Evolutionary conservation across 2,797 vertebrate species (phyloP).

Genomic region (Rhinella marina): DNA sequence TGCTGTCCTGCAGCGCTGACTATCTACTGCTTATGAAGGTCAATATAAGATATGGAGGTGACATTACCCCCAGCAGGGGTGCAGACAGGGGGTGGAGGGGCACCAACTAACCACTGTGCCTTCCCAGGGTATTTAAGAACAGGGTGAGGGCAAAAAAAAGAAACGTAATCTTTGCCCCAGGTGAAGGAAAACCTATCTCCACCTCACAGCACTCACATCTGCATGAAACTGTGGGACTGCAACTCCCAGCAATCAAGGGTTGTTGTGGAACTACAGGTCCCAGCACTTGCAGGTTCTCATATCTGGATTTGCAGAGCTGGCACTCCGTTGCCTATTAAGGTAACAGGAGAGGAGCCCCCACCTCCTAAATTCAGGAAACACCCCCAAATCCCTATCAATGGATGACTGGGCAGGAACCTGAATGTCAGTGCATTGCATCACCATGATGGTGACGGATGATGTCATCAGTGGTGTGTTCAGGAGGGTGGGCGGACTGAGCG

Average conservation of each 20-base stretch:
- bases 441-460: slow-evolving; percentile 11
- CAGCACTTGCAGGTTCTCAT: not conserved
- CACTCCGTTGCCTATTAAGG: not conserved
- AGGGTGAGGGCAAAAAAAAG: not conserved
- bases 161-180: not conserved
- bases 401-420: not conserved
- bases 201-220: not conserved
- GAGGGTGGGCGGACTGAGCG: not conserved
- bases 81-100: not conserved
- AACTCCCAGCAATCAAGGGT: not conserved
- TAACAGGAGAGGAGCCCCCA: not conserved
- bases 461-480: slow-evolving; percentile 30
- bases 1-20: not conserved
- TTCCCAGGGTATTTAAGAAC: not conserved
- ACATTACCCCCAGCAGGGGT: not conserved
- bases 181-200: not conserved
- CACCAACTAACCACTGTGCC: no score
- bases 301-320: not conserved
- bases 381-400: not conserved
- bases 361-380: not conserved
- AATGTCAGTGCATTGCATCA: slow-evolving; percentile 16
- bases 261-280: not conserved
- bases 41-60: no score
- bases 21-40: not conserved
- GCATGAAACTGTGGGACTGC: not conserved